Percentiles rank a stretch among this genome's conserved stretches.
Conservation (phyloP, 2,113 vertebrate genomes). For the Pteropus alecto region DNA sequence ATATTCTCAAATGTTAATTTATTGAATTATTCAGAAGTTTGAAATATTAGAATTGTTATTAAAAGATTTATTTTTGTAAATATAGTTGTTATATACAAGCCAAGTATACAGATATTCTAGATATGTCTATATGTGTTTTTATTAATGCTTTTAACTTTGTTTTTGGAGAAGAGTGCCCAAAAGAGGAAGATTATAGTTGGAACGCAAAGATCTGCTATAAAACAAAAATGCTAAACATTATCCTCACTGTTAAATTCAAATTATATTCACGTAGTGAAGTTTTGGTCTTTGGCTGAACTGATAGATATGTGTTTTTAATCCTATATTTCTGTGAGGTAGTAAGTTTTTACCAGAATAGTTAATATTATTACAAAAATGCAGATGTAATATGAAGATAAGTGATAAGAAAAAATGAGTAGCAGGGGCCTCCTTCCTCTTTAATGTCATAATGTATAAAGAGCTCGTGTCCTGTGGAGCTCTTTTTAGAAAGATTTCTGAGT, state of each 20-base stretch:
- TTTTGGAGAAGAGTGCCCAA: background rate
- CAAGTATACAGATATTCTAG: background rate
- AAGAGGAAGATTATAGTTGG: background rate
- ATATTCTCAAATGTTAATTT: background rate
- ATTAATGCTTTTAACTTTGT: background rate
- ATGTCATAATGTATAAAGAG: too few species aligned
- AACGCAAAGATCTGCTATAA: background rate
- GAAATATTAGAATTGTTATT: background rate
- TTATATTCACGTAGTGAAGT: background rate
- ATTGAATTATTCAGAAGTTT: background rate
- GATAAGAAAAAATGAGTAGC: background rate
- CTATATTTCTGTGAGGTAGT: background rate
- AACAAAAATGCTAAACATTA: background rate
- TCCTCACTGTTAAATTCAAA: background rate
- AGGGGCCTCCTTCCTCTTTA: background rate
- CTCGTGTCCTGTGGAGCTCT: background rate
- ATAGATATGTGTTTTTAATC: background rate
- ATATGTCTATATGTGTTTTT: background rate
- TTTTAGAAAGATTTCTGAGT: background rate
- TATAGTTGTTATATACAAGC: background rate
- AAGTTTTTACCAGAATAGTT: background rate
- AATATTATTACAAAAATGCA: background rate
- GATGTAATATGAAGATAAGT: background rate
- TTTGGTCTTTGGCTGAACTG: background rate
- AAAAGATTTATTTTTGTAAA: background rate